These are phyloP conservation scores for Cartodere bifasciata DNA, from an alignment of 2,888 invertebrate genomes.

Conservation along the genomic window DNA sequence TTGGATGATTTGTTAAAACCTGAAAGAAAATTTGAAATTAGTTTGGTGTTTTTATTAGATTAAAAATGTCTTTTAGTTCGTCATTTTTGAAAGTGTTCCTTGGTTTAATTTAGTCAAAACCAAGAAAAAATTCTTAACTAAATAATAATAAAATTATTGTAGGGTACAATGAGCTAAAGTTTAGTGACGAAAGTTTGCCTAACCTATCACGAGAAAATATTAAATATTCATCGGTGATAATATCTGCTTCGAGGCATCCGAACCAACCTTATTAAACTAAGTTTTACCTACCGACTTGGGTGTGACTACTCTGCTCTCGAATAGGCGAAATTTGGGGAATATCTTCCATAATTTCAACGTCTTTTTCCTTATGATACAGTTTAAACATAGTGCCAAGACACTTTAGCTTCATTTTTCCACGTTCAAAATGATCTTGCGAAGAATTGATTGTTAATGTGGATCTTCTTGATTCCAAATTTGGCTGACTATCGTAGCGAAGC, in stretches of 20 bases:
- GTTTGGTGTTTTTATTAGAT: too few species aligned
- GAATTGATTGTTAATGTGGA: conserved; percentile 28
- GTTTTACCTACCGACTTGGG: conserved; percentile 26
- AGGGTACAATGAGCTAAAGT: not conserved
- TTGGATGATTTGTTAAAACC: too few species aligned
- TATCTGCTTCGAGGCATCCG: too few species aligned
- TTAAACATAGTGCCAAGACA: conserved; percentile 31
- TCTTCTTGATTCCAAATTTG: conserved; percentile 27
- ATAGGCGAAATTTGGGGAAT: conserved; percentile 30
- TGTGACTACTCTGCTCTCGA: conserved; percentile 28
- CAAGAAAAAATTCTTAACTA: conserved; percentile 9
- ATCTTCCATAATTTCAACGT: conserved; percentile 29
- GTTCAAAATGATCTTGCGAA: conserved; percentile 28
- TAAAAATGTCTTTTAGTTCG: too few species aligned
- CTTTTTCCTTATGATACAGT: conserved; percentile 27
- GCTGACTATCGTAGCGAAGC: conserved; percentile 26
- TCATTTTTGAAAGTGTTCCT: too few species aligned
- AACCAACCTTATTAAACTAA: too few species aligned
- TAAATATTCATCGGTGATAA: too few species aligned
- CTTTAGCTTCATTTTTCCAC: conserved; percentile 28
- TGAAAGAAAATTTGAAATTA: too few species aligned
- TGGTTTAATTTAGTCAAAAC: too few species aligned
- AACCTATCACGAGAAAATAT: too few species aligned
- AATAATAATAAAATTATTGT: not conserved
- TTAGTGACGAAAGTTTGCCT: too few species aligned